These are phyloP conservation scores for Conistra vaccinii DNA, from an alignment of 2,888 invertebrate genomes.

Conservation along the genomic window DNA sequence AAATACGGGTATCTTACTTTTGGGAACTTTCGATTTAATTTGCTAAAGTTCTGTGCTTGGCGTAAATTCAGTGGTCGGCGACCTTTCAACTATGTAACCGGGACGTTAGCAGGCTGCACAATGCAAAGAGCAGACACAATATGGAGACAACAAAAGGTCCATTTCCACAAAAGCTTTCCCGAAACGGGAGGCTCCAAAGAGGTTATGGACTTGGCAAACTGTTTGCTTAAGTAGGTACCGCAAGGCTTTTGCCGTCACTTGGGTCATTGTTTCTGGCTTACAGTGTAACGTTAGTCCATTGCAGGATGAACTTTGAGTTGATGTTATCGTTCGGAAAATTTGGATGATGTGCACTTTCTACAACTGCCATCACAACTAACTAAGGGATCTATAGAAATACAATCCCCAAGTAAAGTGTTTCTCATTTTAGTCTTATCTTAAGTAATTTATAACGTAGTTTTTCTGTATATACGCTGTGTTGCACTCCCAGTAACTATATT, in stretches of 20 bases:
- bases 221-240: conserved; percentile 11
- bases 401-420: background rate
- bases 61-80: conserved; percentile 43
- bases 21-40: conserved; percentile 54
- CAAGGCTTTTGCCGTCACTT: background rate
- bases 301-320: background rate
- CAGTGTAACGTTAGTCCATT: background rate
- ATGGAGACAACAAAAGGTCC: conserved; percentile 40
- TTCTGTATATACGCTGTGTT: conserved; percentile 20
- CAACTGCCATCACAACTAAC: background rate
- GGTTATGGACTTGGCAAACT: conserved; percentile 29
- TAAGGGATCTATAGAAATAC: background rate
- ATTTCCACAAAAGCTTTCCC: conserved; percentile 11
- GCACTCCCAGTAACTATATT: conserved; percentile 50
- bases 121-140: conserved; percentile 17
- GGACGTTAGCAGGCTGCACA: conserved; percentile 29
- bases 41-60: conserved; percentile 43
- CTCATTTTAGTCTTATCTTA: background rate
- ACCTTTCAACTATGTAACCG: conserved; percentile 52
- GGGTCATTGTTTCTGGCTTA: conserved; percentile 13
- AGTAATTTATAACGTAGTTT: background rate
- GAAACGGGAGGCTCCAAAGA: conserved; percentile 25
- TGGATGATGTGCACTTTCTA: background rate
- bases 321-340: background rate
- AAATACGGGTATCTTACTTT: conserved; percentile 44